Evolutionary conservation across 2,113 vertebrate genomes (phyloP), one percentile per base, ranked within the genome.

Genomic region (Eleginops maclovinus): DNA sequence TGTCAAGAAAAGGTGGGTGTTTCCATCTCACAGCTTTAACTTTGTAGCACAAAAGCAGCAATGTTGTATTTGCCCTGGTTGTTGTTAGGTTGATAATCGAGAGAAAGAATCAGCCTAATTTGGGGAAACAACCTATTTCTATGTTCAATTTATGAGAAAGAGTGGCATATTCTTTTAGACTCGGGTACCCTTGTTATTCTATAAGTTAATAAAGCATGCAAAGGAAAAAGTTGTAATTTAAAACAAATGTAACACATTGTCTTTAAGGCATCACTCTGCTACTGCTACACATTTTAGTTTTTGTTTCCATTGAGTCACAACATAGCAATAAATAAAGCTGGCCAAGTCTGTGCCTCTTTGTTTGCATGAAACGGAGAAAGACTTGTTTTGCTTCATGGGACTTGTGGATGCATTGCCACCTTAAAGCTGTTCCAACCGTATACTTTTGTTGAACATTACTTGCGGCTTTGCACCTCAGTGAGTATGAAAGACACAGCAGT

Each of bases 401-500:
- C 58, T 53, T 73, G 74, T 55, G 47, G 68, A 67, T 74, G 59
- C 70, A 24, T 43, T 80, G 65, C 56, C 72, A 86, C 73, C 75
- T 68, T 62, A 56, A 81, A 83, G 44, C 58, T 50, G 77, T 75
- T 59, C 63, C 41, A 72, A 74, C 59, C 19, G 31, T 19, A 36
- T 36, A 51, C 77, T 76, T 77, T 58, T 75, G 58, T 49, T 80
- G 72, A 85, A 75, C 84, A 82, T 89, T 87, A 87, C 58, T 75
- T 84, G 86, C 46, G 69, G 62, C 87, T 76, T 84, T 90, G 84
- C 85, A 84, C 81, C 75, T 90, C 68, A 56, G 69, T 77, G 70
- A 80, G 41, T 85, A 41, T 72, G 66, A 79, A 83, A 40, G 36
- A 61, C 87, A 82, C 82, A 91, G 87, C 78, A 74, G 85, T 83